Evolutionary conservation across 2,113 vertebrate genomes (phyloP).

Genomic region (Hassar affinis): DNA sequence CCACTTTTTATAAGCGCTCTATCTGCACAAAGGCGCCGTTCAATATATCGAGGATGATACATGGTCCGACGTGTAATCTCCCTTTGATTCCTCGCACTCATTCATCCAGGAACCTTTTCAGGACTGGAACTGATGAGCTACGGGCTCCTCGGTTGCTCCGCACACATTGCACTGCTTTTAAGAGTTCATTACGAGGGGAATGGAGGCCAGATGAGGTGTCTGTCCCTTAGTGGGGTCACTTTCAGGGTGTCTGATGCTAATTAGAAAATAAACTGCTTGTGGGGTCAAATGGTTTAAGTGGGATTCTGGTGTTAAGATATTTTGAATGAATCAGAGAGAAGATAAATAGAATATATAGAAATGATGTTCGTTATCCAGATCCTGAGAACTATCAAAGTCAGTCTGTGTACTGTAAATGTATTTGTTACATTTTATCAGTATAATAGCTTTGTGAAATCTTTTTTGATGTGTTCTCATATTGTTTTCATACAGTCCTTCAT

Average conservation of each 20-base stretch:
- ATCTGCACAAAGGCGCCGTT: constrained; percentile 98
- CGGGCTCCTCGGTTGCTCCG: constrained; percentile 83
- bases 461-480: background rate
- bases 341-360: background rate
- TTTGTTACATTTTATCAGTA: background rate
- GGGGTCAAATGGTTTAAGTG: background rate
- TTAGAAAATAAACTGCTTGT: background rate
- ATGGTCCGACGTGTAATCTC: constrained; percentile 99
- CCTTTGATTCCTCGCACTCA: constrained; percentile 97
- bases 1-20: constrained; percentile 98
- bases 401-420: background rate
- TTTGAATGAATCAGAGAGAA: background rate
- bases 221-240: background rate
- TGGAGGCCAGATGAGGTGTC: constrained; percentile 31
- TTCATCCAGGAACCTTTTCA: constrained; percentile 98
- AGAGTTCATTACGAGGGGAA: constrained; percentile 71
- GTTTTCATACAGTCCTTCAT: background rate
- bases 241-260: constrained; percentile 15
- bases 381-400: background rate
- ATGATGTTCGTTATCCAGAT: background rate
- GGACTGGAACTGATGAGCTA: constrained; percentile 97
- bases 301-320: background rate
- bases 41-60: constrained; percentile 99
- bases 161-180: constrained; percentile 74
- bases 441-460: background rate